phyloP scores from a whole-genome alignment of 2,113 vertebrate genomes.

The Dromiciops gliroides region DNA sequence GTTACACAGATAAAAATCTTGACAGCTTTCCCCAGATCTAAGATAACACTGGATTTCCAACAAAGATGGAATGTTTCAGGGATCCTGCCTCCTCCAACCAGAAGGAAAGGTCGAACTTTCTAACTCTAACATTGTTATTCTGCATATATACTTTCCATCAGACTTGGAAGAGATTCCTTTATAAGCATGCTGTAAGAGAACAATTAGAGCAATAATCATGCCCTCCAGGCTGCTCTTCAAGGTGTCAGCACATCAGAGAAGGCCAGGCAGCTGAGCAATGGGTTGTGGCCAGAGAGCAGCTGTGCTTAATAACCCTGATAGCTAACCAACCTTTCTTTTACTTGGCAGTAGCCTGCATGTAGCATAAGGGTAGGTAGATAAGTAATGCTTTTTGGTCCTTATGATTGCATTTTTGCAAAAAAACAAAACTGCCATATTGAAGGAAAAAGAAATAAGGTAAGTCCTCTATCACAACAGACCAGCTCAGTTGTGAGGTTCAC shows the following conservation, averaged over 20 bases:
- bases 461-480: not conserved
- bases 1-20: too few relatives aligned
- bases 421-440: not conserved
- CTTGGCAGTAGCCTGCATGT: not conserved
- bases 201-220: not conserved
- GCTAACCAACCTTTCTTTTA: not conserved
- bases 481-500: not conserved
- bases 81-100: too few relatives aligned
- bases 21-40: too few relatives aligned
- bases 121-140: not conserved
- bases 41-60: too few relatives aligned
- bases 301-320: not conserved
- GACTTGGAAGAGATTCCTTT: not conserved
- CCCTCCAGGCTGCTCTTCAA: not conserved
- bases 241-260: not conserved
- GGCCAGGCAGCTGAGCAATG: not conserved
- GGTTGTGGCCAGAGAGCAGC: not conserved
- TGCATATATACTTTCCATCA: too few relatives aligned
- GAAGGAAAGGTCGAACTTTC: not conserved
- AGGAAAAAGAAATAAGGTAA: not conserved
- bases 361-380: not conserved
- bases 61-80: too few relatives aligned
- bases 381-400: not conserved
- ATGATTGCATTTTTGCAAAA: not conserved
- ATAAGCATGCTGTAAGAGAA: not conserved